Evolutionary conservation across 2,888 invertebrate species (phyloP), one percentile per base, ranked within the genome.

Genomic region (Limnephilus lunatus): DNA sequence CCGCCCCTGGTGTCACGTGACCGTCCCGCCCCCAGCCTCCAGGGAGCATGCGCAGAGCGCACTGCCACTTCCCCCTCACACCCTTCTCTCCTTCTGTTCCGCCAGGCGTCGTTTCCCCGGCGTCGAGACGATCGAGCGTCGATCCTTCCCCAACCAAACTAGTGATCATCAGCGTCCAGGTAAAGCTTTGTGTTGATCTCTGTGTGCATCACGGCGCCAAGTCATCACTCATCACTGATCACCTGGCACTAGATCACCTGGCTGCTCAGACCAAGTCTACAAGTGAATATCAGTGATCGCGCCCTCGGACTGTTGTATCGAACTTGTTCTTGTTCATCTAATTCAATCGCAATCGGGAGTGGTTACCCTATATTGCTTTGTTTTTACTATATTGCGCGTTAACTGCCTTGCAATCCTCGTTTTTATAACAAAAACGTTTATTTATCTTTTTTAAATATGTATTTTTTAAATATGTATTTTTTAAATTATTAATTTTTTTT

Each of bases 11-110:
- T 94, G 94, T 91, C 94, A 93, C 94, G 94, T 93, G 92, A 94
- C 94, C 94, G 94, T 94, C 94, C 94, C 93, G 93, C 95, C 96
- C 95, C 96, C 95, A 96, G 96, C 95, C 95, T 95, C 95, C 95
- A 94, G 94, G 94, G 95, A 95, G 92, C 92, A 92, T 92, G 92
- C 93, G 92, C 94, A 93, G 93, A 89, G 92, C 91, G 89, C 92
- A 93, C 91, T 87, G 92, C 93, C 94, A 93, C 93, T 93, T 93
- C 93, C 92, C 93, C 93, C 48, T 48, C 3, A 14, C 11, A 14
- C 48, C 94, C 94, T 93, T 93, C 94, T 93, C 93, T 94, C 93
- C 94, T 94, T 93, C 93, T 94, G 81, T 83, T 85, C 90, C 87
- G 85, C 87, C 91, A 93, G 93, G 93, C 92, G 91, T 89, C 89